A percentile compares a stretch with the other conserved stretches of the same genome.
Evolutionary conservation across 1,140 invertebrate genomes (phyloP).

Genomic region (Heliconius melpomene): DNA sequence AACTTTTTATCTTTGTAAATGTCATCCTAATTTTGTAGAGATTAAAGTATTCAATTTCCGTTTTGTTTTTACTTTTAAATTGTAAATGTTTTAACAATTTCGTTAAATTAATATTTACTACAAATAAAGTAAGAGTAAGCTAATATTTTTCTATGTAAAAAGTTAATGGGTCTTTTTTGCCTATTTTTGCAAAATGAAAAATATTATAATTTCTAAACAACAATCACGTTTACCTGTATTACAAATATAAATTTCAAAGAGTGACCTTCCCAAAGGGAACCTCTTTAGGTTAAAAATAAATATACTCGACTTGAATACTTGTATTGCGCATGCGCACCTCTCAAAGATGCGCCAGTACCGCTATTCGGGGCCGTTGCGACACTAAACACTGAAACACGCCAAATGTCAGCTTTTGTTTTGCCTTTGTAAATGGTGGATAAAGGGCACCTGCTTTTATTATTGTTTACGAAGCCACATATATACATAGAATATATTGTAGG

Average conservation of each 20-base stretch:
- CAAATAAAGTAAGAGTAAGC: too few relatives aligned
- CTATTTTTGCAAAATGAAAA: neutral
- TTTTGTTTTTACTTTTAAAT: neutral
- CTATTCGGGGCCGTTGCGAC: slow-evolving; percentile 34
- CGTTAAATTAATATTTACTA: too few relatives aligned
- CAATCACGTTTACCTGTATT: neutral
- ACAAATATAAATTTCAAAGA: neutral
- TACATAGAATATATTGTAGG: neutral
- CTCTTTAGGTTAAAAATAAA: neutral
- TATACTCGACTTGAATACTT: neutral
- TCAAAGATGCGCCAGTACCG: slow-evolving; percentile 16
- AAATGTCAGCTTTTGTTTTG: slow-evolving; percentile 46
- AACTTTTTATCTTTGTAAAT: slow-evolving; percentile 3
- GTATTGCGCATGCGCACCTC: slow-evolving; percentile 1
- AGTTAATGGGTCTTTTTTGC: too few relatives aligned
- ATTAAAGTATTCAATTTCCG: neutral
- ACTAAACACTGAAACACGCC: slow-evolving; percentile 30
- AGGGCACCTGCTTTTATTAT: slow-evolving; percentile 29
- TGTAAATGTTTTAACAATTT: neutral
- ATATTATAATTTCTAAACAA: neutral
- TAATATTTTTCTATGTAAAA: too few relatives aligned
- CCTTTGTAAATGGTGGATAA: slow-evolving; percentile 34
- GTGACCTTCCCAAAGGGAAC: neutral
- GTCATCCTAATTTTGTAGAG: neutral
- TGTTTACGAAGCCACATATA: slow-evolving; percentile 14